Evolutionary conservation across 2,113 vertebrate species (phyloP).

Genomic region (Zingel zingel): DNA sequence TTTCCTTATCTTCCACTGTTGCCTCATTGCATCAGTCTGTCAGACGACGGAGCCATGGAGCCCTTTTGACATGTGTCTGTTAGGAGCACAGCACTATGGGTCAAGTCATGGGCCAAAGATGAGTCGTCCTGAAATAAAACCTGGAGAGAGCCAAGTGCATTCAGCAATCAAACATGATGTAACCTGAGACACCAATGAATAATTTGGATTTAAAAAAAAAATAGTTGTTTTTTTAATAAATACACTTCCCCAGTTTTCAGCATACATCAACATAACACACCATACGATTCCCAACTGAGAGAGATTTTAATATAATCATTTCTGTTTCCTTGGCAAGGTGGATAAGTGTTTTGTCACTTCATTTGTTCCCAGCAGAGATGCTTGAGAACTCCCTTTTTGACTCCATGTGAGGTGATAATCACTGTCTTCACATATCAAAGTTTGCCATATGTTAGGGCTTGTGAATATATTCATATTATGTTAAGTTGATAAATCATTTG

Average conservation of each 20-base stretch:
- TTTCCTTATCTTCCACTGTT: constrained; percentile 49
- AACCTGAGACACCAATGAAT: background rate
- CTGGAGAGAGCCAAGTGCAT: background rate
- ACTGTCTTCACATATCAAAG: background rate
- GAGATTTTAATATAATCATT: background rate
- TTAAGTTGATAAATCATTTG: background rate
- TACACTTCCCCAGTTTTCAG: background rate
- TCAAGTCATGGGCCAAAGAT: constrained; percentile 5
- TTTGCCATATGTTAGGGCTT: too few species aligned
- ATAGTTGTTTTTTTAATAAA: too few species aligned
- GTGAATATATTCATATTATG: background rate
- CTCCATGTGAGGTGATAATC: constrained; percentile 12
- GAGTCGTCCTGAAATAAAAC: constrained; percentile 31
- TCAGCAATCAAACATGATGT: background rate
- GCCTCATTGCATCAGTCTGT: constrained; percentile 49
- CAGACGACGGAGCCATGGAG: constrained; percentile 16
- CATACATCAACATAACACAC: background rate
- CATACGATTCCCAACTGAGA: background rate
- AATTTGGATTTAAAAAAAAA: background rate
- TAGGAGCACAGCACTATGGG: constrained; percentile 37
- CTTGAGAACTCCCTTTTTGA: background rate
- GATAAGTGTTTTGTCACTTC: constrained; percentile 13
- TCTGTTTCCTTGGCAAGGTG: background rate
- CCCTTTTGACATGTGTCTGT: constrained; percentile 49
- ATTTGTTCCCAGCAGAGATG: constrained; percentile 19